These are phyloP conservation scores for Edolisoma coerulescens DNA, from an alignment of 2,113 vertebrate species.

Conservation along the genomic window DNA sequence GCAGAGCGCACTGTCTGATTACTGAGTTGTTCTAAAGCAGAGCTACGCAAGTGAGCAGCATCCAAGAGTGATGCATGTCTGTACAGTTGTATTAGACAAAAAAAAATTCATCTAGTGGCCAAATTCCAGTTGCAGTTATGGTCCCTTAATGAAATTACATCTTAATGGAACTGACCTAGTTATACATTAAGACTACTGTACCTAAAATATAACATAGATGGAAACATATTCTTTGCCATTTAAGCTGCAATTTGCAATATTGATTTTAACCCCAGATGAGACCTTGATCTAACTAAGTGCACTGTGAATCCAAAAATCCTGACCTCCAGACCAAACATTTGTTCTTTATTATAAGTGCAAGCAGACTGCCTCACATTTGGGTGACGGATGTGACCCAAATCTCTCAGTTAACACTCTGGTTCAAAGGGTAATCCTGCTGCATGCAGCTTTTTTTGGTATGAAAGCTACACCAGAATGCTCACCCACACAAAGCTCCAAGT, in stretches of 20 bases:
- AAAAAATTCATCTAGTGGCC: not conserved
- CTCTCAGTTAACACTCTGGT: not conserved
- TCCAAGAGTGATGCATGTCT: not conserved
- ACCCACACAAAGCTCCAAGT: not conserved
- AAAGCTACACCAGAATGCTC: not conserved
- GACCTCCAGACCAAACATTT: constrained; percentile 62
- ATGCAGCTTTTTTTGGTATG: not conserved
- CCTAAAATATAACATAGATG: constrained; percentile 52
- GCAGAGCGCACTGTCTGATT: not conserved
- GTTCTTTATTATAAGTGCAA: constrained; percentile 32
- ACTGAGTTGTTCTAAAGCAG: not conserved
- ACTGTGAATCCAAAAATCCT: constrained; percentile 51
- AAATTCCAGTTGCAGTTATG: not conserved
- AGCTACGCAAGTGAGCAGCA: not conserved
- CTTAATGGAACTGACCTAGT: constrained; percentile 63
- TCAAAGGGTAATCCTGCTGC: not conserved
- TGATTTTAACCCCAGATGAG: constrained; percentile 65
- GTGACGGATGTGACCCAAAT: not conserved
- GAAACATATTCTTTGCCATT: constrained; percentile 61
- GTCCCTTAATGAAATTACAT: constrained; percentile 57
- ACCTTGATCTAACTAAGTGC: constrained; percentile 64
- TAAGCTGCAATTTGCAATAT: constrained; percentile 68
- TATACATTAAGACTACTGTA: constrained; percentile 46
- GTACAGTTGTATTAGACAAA: not conserved
- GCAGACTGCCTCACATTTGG: not conserved